phyloP scores from a whole-genome alignment of 2,888 invertebrate species.

The Ischnura elegans region DNA sequence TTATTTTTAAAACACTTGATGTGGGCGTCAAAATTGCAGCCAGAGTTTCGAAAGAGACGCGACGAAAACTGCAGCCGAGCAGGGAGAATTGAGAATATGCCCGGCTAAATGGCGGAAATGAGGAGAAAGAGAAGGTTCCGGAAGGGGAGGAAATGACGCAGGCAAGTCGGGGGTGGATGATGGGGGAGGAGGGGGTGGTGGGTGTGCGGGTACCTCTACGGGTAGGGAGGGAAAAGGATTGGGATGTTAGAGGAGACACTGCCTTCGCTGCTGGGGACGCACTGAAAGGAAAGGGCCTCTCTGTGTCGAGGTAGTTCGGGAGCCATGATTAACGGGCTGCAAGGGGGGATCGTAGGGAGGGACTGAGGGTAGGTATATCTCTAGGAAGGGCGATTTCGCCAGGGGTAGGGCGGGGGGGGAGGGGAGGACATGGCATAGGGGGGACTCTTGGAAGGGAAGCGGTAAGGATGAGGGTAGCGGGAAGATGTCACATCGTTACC shows the following conservation, averaged over 20 bases:
- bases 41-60: not conserved
- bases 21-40: not conserved
- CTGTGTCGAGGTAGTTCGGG: not conserved
- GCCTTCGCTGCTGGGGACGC: not conserved
- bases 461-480: not conserved
- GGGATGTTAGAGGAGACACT: too few species aligned
- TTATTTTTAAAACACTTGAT: too few species aligned
- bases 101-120: constrained; percentile 63
- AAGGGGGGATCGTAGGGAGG: not conserved
- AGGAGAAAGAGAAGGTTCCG: constrained; percentile 22
- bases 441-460: too few species aligned
- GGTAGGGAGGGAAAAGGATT: not conserved
- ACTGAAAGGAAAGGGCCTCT: not conserved
- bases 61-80: constrained; percentile 45
- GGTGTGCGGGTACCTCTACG: not conserved
- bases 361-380: not conserved
- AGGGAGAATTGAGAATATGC: constrained; percentile 48
- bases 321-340: constrained; percentile 54
- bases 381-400: not conserved
- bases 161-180: not conserved
- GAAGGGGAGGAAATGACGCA: constrained; percentile 51
- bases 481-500: constrained; percentile 67
- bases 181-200: not conserved
- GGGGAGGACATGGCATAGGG: too few species aligned
- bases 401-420: not conserved